Percentiles rank a stretch among this genome's conserved stretches.
Conservation (phyloP, 2,888 invertebrate species). For the Hecatera dysodea region DNA sequence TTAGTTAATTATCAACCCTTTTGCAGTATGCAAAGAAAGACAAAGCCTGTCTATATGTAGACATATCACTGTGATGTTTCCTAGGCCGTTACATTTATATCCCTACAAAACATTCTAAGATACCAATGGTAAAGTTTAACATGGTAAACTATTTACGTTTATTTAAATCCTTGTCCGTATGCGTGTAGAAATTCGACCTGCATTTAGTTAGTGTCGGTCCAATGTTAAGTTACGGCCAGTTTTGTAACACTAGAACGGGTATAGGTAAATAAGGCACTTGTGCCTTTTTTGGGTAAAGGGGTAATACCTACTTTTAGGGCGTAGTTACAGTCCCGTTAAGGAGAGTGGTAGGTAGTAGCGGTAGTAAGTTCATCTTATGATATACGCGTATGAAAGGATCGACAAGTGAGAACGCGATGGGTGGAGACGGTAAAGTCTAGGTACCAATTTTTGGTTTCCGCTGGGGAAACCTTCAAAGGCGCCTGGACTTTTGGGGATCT, state of each 20-base stretch:
- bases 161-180: slow-evolving; percentile 11
- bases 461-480: no score
- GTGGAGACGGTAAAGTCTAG: no score
- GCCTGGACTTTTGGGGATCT: no score
- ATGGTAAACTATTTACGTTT: slow-evolving; percentile 4
- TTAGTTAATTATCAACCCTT: no score
- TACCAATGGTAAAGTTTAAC: neutral
- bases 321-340: neutral
- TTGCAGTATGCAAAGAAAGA: neutral
- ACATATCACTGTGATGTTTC: neutral
- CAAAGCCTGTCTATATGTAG: neutral
- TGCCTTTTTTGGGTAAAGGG: slow-evolving; percentile 3
- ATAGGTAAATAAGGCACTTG: neutral
- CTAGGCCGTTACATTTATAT: neutral
- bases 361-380: slow-evolving; percentile 3
- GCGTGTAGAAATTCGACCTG: slow-evolving; percentile 10
- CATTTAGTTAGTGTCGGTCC: slow-evolving; percentile 17
- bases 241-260: slow-evolving; percentile 10
- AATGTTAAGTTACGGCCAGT: neutral
- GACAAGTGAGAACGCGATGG: no score
- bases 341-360: neutral
- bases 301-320: neutral
- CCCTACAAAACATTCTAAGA: neutral
- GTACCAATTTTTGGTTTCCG: no score
- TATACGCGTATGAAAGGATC: no score